Conservation (phyloP, 2,797 vertebrate species). For the Linurgus olivaceus region DNA sequence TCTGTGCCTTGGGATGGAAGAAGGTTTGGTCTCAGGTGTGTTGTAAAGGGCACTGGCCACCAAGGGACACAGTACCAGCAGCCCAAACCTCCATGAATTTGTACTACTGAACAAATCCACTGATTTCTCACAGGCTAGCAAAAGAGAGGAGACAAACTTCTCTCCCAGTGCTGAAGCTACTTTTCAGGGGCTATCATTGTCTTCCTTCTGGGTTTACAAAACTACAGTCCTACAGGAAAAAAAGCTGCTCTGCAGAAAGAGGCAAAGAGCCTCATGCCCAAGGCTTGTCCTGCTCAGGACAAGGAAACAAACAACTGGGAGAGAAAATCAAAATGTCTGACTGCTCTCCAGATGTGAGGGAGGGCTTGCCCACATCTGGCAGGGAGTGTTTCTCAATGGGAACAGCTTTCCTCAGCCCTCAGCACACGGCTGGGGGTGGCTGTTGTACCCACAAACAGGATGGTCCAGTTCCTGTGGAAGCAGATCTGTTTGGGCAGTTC, state of each 20-base stretch:
- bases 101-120: neutral
- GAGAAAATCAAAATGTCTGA: neutral
- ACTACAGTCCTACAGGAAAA: neutral
- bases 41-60: neutral
- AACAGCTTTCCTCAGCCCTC: constrained; percentile 12
- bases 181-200: neutral
- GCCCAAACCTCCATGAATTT: neutral
- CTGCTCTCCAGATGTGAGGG: constrained; percentile 17
- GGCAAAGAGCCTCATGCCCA: neutral
- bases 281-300: neutral
- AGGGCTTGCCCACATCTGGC: constrained; percentile 38
- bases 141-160: neutral
- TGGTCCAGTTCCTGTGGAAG: constrained; percentile 42
- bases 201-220: neutral
- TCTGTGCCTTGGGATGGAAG: neutral
- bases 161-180: neutral
- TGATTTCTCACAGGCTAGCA: neutral
- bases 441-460: constrained; percentile 42
- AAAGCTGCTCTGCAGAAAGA: neutral
- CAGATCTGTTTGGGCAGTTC: constrained; percentile 4
- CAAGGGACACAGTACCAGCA: neutral
- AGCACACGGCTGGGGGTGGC: neutral
- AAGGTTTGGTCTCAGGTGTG: neutral
- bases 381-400: neutral
- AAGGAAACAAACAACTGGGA: neutral